Evolutionary conservation across 2,113 vertebrate genomes (phyloP), one percentile per base, ranked within the genome.

Genomic region (Uria aalge): DNA sequence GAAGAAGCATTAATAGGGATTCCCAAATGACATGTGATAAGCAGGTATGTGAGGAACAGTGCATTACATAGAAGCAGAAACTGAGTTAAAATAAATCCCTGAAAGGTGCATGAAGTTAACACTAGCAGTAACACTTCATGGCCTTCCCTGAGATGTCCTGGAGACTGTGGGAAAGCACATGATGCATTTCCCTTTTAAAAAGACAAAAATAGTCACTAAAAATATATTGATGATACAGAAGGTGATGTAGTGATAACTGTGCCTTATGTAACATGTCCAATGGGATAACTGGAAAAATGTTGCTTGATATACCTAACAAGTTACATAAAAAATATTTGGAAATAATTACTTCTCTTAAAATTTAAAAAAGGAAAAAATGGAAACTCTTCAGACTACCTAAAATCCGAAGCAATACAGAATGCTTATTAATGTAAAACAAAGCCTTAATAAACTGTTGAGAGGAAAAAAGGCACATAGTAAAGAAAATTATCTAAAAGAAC

Each of bases 401-500:
- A 85, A 73, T 83, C 26, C 0, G 1, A 71, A 74, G 30, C 45
- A 48, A 71, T 59, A 47, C 50, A 29, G 71, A 82, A 82, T 69
- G 26, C n/a, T 74, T 93, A 56, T 71, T 85, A 88, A 66, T 84
- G 85, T 77, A 92, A 95, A 85, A 55, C 2, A 9, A 63, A 73
- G 30, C 30, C 52, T 81, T 84, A 86, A 80, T 67, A 93, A 88
- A 81, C 52, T 93, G 14, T 60, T 66, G 32, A 74, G 67, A 63
- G 26, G 14, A 5, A 81, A 91, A 93, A 94, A 80, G 21, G 30
- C 47, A 71, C 20, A 59, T 30, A 57, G 48, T 75, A 52, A 80
- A 90, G 75, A 83, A 92, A 96, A 96, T 93, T 88, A 94, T 38
- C 68, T 48, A 60, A 82, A 90, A 84, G 79, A 93, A 83, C 38